phyloP scores from a whole-genome alignment of 2,113 vertebrate species.

The Bambusicola thoracicus region DNA sequence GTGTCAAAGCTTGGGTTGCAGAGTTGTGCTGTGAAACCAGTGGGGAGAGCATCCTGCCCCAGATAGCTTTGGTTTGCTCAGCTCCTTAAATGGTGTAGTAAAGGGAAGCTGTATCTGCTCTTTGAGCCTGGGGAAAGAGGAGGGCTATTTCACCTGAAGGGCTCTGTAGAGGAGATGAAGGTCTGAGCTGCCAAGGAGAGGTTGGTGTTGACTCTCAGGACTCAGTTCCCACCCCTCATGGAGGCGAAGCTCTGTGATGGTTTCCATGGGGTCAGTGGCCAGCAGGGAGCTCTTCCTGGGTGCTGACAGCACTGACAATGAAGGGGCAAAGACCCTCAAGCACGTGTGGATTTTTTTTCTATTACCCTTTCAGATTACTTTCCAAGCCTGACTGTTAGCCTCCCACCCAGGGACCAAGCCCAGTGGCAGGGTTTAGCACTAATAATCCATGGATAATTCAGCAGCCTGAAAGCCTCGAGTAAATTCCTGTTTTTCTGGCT shows the following conservation, averaged over 20 bases:
- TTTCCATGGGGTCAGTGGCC: accelerated
- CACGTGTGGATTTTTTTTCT: accelerated
- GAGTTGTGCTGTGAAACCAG: accelerated
- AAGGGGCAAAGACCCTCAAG: background rate
- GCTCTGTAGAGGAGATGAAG: background rate
- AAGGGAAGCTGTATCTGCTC: background rate
- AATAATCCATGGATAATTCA: background rate
- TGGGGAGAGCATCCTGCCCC: background rate
- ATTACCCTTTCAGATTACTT: background rate
- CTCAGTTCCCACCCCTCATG: background rate
- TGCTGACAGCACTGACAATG: background rate
- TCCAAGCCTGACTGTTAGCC: accelerated
- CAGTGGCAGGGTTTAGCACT: background rate
- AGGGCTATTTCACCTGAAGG: background rate
- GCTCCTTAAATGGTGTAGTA: accelerated
- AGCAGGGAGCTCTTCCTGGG: background rate
- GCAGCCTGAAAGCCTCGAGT: background rate
- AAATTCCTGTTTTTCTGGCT: background rate
- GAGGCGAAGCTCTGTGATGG: background rate
- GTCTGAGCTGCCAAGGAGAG: background rate
- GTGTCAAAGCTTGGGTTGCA: accelerated
- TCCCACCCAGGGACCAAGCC: background rate
- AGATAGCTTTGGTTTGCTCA: background rate
- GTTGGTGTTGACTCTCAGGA: background rate
- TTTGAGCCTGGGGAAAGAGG: background rate